A percentile compares a stretch with the other conserved stretches of the same genome.
phyloP scores from a whole-genome alignment of 23 tunicate species.

The Phallusia fumigata region DNA sequence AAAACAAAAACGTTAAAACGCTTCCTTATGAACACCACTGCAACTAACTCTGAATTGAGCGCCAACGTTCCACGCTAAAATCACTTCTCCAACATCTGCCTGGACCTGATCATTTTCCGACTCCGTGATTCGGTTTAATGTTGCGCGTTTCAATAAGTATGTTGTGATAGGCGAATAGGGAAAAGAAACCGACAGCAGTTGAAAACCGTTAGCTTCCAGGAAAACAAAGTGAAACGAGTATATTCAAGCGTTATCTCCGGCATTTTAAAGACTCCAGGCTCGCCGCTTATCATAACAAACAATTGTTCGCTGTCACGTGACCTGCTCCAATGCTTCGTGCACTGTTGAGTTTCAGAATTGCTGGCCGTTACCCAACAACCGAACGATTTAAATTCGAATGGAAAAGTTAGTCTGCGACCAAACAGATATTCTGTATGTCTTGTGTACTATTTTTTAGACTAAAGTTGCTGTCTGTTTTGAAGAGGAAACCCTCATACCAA shows the following conservation, averaged over 20 bases:
- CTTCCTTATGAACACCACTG: no score
- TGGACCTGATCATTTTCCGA: not conserved
- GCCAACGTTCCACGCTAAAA: not conserved
- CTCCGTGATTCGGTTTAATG: not conserved
- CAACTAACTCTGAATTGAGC: no score
- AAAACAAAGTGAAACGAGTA: not conserved
- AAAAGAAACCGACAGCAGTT: not conserved
- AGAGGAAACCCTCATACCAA: no score
- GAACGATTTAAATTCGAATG: no score
- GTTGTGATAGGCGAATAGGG: not conserved
- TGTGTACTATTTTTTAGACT: no score
- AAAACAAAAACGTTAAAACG: no score
- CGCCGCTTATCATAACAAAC: constrained; percentile 7
- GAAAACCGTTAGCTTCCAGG: not conserved
- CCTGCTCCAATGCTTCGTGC: not conserved
- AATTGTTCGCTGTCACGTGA: not conserved
- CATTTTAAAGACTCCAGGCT: not conserved
- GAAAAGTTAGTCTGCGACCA: no score
- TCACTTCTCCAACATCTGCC: not conserved
- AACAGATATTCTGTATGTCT: no score
- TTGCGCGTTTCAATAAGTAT: not conserved
- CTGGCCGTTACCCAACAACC: no score
- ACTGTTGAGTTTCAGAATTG: no score
- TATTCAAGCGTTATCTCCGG: constrained; percentile 5
- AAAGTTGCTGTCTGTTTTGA: no score